phyloP scores from a whole-genome alignment of 2,113 vertebrate species.

The Catharus fuscescens region DNA sequence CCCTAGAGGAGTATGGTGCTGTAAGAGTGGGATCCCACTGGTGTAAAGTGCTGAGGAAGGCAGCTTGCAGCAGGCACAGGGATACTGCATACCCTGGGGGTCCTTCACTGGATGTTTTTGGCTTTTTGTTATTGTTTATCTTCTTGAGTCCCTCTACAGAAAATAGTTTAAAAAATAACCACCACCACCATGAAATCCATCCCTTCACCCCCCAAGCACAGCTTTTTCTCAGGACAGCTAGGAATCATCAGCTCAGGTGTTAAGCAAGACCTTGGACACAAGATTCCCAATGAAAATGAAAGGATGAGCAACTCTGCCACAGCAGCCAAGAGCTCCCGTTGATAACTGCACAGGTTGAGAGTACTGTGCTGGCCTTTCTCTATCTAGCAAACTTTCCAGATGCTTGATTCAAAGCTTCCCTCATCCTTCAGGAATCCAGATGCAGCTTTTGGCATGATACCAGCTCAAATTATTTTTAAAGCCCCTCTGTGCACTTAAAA shows the following conservation, averaged over 20 bases:
- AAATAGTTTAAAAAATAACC: background rate
- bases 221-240: background rate
- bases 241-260: background rate
- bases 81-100: no score
- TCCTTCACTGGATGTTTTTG: background rate
- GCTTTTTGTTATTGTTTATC: background rate
- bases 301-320: background rate
- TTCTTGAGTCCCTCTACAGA: background rate
- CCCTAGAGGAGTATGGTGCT: accelerated
- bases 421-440: conserved; percentile 31
- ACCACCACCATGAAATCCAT: background rate
- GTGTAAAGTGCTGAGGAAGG: background rate
- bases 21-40: background rate
- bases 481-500: conserved; percentile 2
- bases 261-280: background rate
- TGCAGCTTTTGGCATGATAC: background rate
- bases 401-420: conserved; percentile 15
- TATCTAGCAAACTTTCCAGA: background rate
- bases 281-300: background rate
- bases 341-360: conserved; percentile 14
- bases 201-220: accelerated
- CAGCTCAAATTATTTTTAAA: conserved; percentile 30
- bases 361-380: background rate
- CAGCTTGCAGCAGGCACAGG: background rate
- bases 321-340: background rate